These are phyloP conservation scores for Trematomus bernacchii DNA, from an alignment of 2,797 vertebrate genomes.

Conservation along the genomic window DNA sequence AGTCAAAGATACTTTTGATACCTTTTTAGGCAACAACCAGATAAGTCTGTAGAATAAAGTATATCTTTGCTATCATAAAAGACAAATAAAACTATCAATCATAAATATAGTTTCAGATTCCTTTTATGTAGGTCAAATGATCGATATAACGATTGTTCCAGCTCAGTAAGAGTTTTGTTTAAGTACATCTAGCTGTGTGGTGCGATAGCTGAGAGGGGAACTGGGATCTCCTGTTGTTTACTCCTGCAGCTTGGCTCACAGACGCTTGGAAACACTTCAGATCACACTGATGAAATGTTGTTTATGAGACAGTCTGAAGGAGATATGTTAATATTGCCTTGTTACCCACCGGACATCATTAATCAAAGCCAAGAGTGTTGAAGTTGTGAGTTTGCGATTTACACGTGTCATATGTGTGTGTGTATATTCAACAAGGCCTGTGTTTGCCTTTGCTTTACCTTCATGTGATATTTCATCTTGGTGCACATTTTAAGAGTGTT, in stretches of 20 bases:
- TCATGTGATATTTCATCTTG: slow-evolving; percentile 41
- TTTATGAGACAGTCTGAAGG: slow-evolving; percentile 66
- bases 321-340: slow-evolving; percentile 57
- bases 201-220: slow-evolving; percentile 41
- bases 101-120: not conserved
- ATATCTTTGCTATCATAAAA: not conserved
- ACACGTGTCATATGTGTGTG: slow-evolving; percentile 19
- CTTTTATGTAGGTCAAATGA: slow-evolving; percentile 4
- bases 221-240: slow-evolving; percentile 66
- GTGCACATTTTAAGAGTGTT: slow-evolving; percentile 42
- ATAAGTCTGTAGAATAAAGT: too few relatives aligned
- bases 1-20: not conserved
- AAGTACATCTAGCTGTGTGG: slow-evolving; percentile 27
- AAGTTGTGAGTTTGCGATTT: slow-evolving; percentile 49
- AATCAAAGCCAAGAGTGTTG: slow-evolving; percentile 59
- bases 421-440: slow-evolving; percentile 33
- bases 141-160: not conserved
- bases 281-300: slow-evolving; percentile 68
- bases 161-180: slow-evolving; percentile 12
- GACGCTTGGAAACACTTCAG: slow-evolving; percentile 61
- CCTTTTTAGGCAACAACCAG: too few relatives aligned
- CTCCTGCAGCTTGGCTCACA: slow-evolving; percentile 57
- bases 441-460: slow-evolving; percentile 42
- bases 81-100: not conserved
- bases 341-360: slow-evolving; percentile 54